Evolutionary conservation across 2,888 invertebrate genomes (phyloP), one percentile per base, ranked within the genome.

Genomic region (Melanargia galathea): DNA sequence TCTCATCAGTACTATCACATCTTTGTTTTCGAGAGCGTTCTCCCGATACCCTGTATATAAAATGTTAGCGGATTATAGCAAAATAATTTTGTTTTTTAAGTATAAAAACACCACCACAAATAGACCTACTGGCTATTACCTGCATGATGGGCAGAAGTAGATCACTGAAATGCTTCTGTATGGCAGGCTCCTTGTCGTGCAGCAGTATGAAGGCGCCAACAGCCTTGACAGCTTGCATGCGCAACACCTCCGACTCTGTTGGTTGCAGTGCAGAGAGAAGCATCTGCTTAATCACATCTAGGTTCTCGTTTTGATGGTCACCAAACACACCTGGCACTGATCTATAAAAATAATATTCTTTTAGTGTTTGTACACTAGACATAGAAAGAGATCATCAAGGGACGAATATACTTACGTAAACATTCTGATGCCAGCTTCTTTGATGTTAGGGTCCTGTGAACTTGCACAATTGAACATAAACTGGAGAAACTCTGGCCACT

Each of bases 291-390:
- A 99, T 99, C 38, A 98, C 93, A 75, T 96, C 96, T 70, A 99
- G 85, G 85, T 98, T 98, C 80, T 97, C 96, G 68, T 94, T 93
- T 83, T 99, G 98, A 79, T 97, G 96, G 83, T 97, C 97, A 43
- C 99, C 99, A 92, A 99, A 99, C 60, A 99, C 96, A 40, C 98
- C 97, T 24, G 99, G 99, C 38, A 99, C 98, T 74, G 97, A 95
- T 70, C 96, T 96, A 84, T 68, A 7, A 13, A 18, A n/a, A 30
- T 56, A 16, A 46, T n/a, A 7, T 22, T 7, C 10, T 8, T 51
- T 22, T 43, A 7, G 10, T 10, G 13, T 35, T 35, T 49, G 26
- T n/a, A 24, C 18, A 6, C 11, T 22, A 22, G 13, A 20, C n/a
- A n/a, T n/a, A n/a, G n/a, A n/a, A n/a, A n/a, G n/a, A n/a, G n/a